Evolutionary conservation across 2,888 invertebrate genomes (phyloP).

Genomic region (Choristoneura rosaceana): DNA sequence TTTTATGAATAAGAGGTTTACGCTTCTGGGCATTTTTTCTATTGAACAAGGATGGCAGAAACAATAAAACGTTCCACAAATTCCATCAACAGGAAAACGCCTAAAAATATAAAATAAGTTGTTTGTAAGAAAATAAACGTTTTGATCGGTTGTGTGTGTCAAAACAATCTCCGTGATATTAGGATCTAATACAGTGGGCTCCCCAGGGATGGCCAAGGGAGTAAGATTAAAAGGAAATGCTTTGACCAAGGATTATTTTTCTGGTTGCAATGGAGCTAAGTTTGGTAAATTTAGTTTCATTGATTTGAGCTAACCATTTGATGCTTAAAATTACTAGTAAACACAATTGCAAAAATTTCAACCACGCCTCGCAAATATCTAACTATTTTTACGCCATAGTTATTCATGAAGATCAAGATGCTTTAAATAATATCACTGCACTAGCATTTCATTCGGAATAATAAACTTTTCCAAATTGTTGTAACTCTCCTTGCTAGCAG

Average conservation of each 20-base stretch:
- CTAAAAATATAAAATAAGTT: conserved; percentile 32
- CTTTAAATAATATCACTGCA: no score
- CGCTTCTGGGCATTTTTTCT: background rate
- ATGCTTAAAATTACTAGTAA: no score
- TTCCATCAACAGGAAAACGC: conserved; percentile 31
- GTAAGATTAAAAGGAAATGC: conserved; percentile 20
- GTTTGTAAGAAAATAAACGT: conserved; percentile 40
- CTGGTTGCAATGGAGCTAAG: background rate
- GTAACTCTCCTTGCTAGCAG: no score
- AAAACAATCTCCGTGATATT: conserved; percentile 79
- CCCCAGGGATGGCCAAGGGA: conserved; percentile 23
- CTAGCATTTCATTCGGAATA: no score
- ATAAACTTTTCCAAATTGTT: no score
- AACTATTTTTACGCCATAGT: no score
- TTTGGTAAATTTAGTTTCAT: background rate
- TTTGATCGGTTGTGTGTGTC: conserved; percentile 56
- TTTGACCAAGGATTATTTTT: background rate
- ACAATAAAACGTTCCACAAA: conserved; percentile 23
- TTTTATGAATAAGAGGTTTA: no score
- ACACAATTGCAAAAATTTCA: no score
- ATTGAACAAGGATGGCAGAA: background rate
- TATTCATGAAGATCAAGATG: no score
- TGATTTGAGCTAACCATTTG: background rate
- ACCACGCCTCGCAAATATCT: no score
- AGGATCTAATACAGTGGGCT: conserved; percentile 44